phyloP scores from a whole-genome alignment of 1,140 invertebrate genomes.

The Eupeodes corollae region DNA sequence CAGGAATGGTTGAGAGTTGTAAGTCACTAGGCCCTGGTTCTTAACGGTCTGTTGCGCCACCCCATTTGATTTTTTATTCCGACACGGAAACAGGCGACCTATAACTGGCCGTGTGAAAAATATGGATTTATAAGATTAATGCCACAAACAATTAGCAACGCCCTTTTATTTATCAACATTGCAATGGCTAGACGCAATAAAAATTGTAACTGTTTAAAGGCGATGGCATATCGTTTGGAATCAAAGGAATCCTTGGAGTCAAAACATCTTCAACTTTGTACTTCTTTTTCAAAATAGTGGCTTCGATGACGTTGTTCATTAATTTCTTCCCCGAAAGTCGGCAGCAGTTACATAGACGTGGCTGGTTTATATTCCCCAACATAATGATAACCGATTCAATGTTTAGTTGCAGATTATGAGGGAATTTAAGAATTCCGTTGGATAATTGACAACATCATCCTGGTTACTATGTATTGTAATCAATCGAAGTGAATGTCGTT shows the following conservation, averaged over 20 bases:
- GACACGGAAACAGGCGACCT: too few species aligned
- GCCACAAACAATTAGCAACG: too few species aligned
- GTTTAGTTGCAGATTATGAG: conserved; percentile 36
- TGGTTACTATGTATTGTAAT: conserved; percentile 26
- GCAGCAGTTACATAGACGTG: conserved; percentile 39
- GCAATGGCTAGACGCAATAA: too few species aligned
- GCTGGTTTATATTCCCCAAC: conserved; percentile 36
- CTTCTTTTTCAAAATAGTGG: conserved; percentile 36
- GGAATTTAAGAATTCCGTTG: conserved; percentile 33
- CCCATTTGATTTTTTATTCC: too few species aligned
- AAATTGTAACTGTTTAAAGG: too few species aligned
- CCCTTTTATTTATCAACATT: too few species aligned
- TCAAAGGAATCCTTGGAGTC: conserved; percentile 37
- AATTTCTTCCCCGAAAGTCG: conserved; percentile 34
- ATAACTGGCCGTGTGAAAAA: too few species aligned
- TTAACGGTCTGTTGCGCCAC: too few species aligned
- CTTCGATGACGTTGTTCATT: conserved; percentile 37
- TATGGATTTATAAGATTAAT: too few species aligned
- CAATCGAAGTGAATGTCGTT: conserved; percentile 30
- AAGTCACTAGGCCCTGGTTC: too few species aligned
- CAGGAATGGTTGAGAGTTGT: too few species aligned
- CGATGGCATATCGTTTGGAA: too few species aligned
- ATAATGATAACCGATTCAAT: conserved; percentile 36
- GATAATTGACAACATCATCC: conserved; percentile 30
- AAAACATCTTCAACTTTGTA: conserved; percentile 39